phyloP scores from a whole-genome alignment of 2,888 invertebrate species.

The Parnassius glacialis region DNA sequence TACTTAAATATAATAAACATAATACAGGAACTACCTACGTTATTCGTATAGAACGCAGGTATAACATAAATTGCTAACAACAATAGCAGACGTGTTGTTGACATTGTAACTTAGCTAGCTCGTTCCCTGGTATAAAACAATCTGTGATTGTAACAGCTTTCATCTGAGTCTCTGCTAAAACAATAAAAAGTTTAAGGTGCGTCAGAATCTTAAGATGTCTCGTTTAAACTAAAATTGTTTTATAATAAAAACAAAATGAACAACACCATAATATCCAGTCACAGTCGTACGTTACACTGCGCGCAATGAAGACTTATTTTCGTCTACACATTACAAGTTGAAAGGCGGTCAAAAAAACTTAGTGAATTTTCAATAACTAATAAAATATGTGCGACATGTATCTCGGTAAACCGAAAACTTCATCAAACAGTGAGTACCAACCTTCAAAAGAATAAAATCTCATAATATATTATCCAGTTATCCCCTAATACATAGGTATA shows the following conservation, averaged over 20 bases:
- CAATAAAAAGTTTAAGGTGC: not conserved
- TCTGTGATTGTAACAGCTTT: too few species aligned
- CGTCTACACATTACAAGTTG: not conserved
- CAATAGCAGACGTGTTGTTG: too few species aligned
- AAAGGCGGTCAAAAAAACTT: not conserved
- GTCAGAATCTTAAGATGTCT: not conserved
- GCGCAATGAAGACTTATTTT: constrained; percentile 5
- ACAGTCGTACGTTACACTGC: constrained; percentile 6
- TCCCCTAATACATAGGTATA: too few species aligned
- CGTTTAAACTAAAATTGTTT: not conserved
- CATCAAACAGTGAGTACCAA: constrained; percentile 58
- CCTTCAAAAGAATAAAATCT: not conserved
- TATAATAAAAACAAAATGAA: not conserved
- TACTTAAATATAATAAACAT: too few species aligned
- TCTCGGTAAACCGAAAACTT: constrained; percentile 55
- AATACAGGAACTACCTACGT: too few species aligned
- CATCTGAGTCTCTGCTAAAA: not conserved
- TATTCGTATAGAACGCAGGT: too few species aligned
- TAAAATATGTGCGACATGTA: constrained; percentile 34
- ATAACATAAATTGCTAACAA: too few species aligned
- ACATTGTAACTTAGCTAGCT: too few species aligned
- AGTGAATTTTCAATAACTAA: not conserved
- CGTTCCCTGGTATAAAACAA: too few species aligned
- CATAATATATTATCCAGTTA: too few species aligned
- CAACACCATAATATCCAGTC: not conserved